Evolutionary conservation across 2,797 vertebrate species (phyloP), one percentile per base, ranked within the genome.

Genomic region (Chaetophractus vellerosus): DNA sequence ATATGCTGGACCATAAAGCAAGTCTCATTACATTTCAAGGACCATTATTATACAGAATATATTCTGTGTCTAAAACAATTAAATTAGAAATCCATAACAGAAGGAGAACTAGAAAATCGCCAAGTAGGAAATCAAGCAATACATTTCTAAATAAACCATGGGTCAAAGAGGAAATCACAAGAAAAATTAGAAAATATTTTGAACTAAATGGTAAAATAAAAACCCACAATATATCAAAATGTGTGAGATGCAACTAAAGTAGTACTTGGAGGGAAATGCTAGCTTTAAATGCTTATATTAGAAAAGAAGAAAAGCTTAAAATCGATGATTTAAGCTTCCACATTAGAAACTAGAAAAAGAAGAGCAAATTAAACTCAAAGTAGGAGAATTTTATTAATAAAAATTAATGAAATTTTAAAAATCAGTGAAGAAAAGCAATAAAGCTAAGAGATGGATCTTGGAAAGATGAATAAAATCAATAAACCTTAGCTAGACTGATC

Each of bases 281-380:
- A 92, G 31, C 48, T 50, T 95, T 55, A 82, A 87, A 68, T 68
- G 14, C 33, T 78, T 90, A 4, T 33, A 33, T 45, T 79, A 52
- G 36, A 80, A 82, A 28, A 89, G 12, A 82, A 82, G 52, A 88
- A 81, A 76, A 41, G 5, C 61, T 83, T 91, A 68, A 76, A 82
- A 88, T 71, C 2, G 31, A 50, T 38, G 1, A 78, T 89, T 36
- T 31, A 57, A 61, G 19, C 50, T 79, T 66, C 52, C 6, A 71
- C n/a, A 19, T 28, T 78, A 55, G 38, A 74, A 93, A 84, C 15
- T 50, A 59, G 28, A 66, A 45, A 45, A 45, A 80, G 55, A 57
- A 74, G 21, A 59, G 84, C 36, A 92, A 63, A 72, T 84, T 85
- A 72, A 79, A 72, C 4, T 79, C 63, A 83, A 55, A 36, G 5